Evolutionary conservation across 1,140 invertebrate genomes (phyloP).

Genomic region (Drosophila fuyamai): DNA sequence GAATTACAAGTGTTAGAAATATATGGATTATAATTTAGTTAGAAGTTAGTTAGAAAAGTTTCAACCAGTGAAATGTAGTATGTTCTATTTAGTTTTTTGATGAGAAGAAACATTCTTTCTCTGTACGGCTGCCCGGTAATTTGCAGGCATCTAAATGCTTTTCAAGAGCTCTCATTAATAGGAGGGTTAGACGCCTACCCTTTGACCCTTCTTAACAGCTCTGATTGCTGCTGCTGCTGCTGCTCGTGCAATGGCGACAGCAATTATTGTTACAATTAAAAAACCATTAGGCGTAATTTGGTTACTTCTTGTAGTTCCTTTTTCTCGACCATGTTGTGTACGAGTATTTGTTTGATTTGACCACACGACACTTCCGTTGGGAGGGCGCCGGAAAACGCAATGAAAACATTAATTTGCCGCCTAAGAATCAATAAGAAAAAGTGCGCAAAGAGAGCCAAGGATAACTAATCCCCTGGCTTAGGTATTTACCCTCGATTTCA

Average conservation of each 20-base stretch:
- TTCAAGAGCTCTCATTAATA: slow-evolving; percentile 68
- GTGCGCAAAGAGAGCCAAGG: slow-evolving; percentile 4
- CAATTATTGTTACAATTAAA: slow-evolving; percentile 85
- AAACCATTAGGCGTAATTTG: slow-evolving; percentile 83
- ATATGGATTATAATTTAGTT: too few relatives aligned
- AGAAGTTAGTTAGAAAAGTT: too few relatives aligned
- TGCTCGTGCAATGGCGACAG: slow-evolving; percentile 68
- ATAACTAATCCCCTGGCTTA: slow-evolving; percentile 37
- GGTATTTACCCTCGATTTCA: slow-evolving; percentile 58
- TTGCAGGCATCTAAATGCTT: slow-evolving; percentile 64
- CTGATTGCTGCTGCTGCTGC: slow-evolving; percentile 26
- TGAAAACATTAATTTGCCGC: slow-evolving; percentile 74
- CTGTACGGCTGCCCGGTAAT: slow-evolving; percentile 48
- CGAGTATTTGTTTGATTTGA: slow-evolving; percentile 48
- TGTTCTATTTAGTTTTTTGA: too few relatives aligned
- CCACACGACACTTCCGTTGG: slow-evolving; percentile 62
- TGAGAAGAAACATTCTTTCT: neutral
- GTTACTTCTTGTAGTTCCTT: slow-evolving; percentile 33
- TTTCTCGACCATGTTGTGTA: slow-evolving; percentile 11
- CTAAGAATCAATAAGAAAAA: slow-evolving; percentile 56
- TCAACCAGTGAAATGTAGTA: too few relatives aligned
- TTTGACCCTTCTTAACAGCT: slow-evolving; percentile 28
- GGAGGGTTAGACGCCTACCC: slow-evolving; percentile 21
- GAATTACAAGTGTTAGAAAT: too few relatives aligned
- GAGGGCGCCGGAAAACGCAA: slow-evolving; percentile 61